phyloP scores from a whole-genome alignment of 2,113 vertebrate genomes.

The Hippocampus abdominalis region DNA sequence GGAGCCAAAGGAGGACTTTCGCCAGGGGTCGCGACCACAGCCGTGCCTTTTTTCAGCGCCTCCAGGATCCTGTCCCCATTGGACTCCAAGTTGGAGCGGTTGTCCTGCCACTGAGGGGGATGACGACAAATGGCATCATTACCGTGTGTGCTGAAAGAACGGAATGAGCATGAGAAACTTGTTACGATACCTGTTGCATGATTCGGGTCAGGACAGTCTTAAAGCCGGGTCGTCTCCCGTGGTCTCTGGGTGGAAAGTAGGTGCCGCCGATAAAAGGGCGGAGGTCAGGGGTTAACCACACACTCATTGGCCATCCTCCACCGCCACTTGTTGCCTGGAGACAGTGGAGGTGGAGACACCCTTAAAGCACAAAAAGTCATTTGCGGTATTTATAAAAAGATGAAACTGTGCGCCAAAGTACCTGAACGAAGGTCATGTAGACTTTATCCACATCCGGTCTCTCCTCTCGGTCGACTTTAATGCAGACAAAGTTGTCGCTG shows the following conservation, averaged over 20 bases:
- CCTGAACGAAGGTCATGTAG: conserved; percentile 96
- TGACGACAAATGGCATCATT: not conserved
- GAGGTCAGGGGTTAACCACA: conserved; percentile 92
- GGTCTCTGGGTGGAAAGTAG: conserved; percentile 87
- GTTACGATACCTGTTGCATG: conserved; percentile 77
- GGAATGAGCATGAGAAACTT: not conserved
- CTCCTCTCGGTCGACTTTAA: conserved; percentile 93
- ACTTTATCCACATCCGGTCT: conserved; percentile 93
- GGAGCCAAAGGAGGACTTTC: conserved; percentile 69
- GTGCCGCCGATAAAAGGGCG: conserved; percentile 88
- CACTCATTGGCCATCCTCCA: conserved; percentile 96
- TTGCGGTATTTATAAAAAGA: not conserved
- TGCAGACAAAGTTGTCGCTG: conserved; percentile 85
- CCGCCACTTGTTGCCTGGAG: conserved; percentile 85
- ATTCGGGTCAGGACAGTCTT: conserved; percentile 83
- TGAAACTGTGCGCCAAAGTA: conserved; percentile 21
- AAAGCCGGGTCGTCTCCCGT: conserved; percentile 78
- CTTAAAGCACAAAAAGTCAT: not conserved
- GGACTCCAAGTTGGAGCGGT: conserved; percentile 78
- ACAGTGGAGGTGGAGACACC: not conserved
- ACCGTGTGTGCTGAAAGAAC: not conserved
- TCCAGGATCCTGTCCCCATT: conserved; percentile 81
- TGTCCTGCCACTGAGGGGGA: conserved; percentile 81
- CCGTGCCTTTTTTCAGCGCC: conserved; percentile 72
- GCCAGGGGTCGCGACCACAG: conserved; percentile 67